A percentile compares a stretch with the other conserved stretches of the same genome.
Conservation (phyloP, 2,113 vertebrate species). For the Heteronetta atricapilla region DNA sequence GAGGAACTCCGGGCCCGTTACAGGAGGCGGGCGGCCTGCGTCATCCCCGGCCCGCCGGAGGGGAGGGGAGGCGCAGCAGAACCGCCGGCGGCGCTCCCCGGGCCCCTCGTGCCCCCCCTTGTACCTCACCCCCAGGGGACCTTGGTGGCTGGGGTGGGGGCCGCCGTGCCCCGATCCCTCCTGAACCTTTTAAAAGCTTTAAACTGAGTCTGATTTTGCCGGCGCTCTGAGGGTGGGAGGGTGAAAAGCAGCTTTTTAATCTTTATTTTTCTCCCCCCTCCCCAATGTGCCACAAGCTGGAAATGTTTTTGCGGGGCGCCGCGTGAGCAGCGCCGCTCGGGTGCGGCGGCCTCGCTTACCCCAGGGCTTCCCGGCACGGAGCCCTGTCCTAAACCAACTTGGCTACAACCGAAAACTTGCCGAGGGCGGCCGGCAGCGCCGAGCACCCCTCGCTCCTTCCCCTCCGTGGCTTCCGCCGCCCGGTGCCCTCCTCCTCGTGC, state of each 20-base stretch:
- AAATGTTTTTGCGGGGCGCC: too few species aligned
- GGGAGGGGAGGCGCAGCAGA: not conserved
- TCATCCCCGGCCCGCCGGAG: conserved; percentile 60
- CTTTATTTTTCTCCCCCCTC: too few species aligned
- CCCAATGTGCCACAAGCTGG: not conserved
- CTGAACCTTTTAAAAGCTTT: too few species aligned
- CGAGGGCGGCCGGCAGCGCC: not conserved
- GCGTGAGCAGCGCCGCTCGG: not conserved
- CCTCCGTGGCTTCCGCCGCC: not conserved
- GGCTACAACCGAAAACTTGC: not conserved
- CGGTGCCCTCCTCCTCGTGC: not conserved
- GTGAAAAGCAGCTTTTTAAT: not conserved
- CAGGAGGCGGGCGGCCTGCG: conserved; percentile 72
- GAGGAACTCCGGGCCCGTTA: conserved; percentile 74
- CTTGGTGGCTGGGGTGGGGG: too few species aligned
- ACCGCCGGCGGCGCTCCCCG: not conserved
- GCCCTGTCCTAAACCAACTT: not conserved
- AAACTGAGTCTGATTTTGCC: too few species aligned
- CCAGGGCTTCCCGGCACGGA: too few species aligned
- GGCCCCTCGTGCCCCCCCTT: fast-evolving
- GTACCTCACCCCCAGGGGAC: too few species aligned
- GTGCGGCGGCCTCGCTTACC: not conserved
- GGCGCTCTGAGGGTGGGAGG: not conserved
- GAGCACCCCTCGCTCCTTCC: too few species aligned
- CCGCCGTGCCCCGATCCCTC: too few species aligned